Conservation (phyloP, 2,888 invertebrate genomes). For the Machimus rusticus region DNA sequence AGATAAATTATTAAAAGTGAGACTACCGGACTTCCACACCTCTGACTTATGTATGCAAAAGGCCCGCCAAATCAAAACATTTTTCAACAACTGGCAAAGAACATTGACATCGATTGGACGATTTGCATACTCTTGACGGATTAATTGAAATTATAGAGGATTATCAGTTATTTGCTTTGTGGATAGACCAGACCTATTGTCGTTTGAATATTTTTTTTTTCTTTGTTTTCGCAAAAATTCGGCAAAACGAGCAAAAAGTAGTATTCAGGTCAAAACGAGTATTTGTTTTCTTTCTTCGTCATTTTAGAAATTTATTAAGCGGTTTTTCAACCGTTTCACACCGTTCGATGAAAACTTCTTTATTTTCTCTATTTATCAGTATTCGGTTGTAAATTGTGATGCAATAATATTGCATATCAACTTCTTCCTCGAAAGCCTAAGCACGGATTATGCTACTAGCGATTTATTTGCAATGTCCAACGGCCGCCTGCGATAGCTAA, state of each 20-base stretch:
- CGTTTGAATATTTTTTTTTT: not conserved
- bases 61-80: not conserved
- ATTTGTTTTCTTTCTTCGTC: not conserved
- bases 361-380: not conserved
- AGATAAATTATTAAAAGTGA: not conserved
- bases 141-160: conserved; percentile 11
- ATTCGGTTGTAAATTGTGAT: not conserved
- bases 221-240: not conserved
- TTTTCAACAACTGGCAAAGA: not conserved
- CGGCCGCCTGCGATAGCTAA: not conserved
- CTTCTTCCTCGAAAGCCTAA: not conserved
- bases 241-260: not conserved
- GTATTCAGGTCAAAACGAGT: not conserved
- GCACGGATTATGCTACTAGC: not conserved
- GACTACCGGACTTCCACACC: conserved; percentile 7
- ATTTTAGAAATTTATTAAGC: not conserved
- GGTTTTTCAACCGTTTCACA: not conserved
- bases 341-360: not conserved
- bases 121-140: conserved; percentile 9
- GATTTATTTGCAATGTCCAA: not conserved
- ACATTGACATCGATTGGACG: conserved; percentile 20
- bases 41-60: not conserved
- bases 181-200: not conserved
- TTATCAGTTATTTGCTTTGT: conserved; percentile 7
- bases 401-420: not conserved